phyloP scores from a whole-genome alignment of 1,140 invertebrate genomes.

The Plodia interpunctella region DNA sequence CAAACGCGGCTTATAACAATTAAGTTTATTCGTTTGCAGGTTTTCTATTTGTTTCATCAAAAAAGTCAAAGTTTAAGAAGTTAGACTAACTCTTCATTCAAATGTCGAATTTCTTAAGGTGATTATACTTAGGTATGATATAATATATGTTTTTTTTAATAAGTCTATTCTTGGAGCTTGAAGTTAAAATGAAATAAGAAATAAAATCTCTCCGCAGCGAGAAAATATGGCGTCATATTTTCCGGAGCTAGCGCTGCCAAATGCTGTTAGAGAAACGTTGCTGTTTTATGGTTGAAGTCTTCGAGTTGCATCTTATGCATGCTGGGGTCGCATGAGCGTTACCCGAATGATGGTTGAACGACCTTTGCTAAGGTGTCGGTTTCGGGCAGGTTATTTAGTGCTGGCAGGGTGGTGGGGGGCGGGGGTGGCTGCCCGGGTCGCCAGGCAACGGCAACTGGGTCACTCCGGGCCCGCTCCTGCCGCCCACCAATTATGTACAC shows the following conservation, averaged over 20 bases:
- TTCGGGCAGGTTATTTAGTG: slow-evolving; percentile 74
- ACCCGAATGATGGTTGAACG: slow-evolving; percentile 64
- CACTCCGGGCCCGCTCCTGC: slow-evolving; percentile 55
- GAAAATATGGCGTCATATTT: slow-evolving; percentile 31
- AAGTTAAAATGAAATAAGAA: too few species aligned
- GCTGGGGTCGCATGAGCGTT: neutral
- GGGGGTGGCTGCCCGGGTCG: slow-evolving; percentile 51
- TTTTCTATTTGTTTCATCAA: slow-evolving; percentile 59
- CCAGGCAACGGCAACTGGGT: slow-evolving; percentile 72
- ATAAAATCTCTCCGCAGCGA: neutral
- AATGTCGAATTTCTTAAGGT: neutral
- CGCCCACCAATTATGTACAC: slow-evolving; percentile 74
- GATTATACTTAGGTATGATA: neutral
- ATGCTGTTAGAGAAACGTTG: neutral
- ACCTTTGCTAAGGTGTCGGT: slow-evolving; percentile 74
- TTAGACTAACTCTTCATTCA: slow-evolving; percentile 6
- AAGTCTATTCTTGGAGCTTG: neutral
- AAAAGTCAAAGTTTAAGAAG: slow-evolving; percentile 29
- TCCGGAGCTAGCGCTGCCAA: slow-evolving; percentile 29
- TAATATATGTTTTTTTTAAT: neutral
- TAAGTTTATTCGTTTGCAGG: slow-evolving; percentile 70
- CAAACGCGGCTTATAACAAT: slow-evolving; percentile 72
- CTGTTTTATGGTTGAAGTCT: neutral
- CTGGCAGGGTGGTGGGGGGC: slow-evolving; percentile 28
- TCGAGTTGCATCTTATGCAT: neutral